Base-by-base conservation (phyloP, 2,113 vertebrate species). In the Pygoscelis antarcticus region DNA sequence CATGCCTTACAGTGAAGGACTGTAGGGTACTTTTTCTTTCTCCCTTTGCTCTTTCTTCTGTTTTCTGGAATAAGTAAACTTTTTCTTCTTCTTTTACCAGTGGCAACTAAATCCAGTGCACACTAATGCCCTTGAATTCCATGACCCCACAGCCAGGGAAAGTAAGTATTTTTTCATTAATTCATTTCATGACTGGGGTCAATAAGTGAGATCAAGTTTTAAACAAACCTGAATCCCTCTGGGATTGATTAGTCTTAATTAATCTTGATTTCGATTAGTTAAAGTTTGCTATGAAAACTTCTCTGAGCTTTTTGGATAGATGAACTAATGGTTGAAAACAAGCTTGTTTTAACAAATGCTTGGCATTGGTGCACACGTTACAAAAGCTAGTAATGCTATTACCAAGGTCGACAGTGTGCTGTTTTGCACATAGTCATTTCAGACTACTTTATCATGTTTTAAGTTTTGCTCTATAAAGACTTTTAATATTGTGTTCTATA, bases 61-160 rank as follows among this genome's bases (percentile, higher is more conserved):
- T 83, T 42, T 91, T 86, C 66, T 74, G 22, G 21, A 81, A 49
- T 27, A 72, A 80, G 38, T 81, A 42, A 80, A 66, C 5, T 1
- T 79, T 83, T 78, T 88, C 75, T 44, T 96, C 75, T 97, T 93
- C 86, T 83, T 97, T 93, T 95, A 92, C 88, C 97, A 99, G 99
- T 99, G 99, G 99, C 99, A 99, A 94, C 96, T 94, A 91, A 98
- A 96, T 82, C 98, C 98, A 14, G 79, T 96, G n/a, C 84, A 90
- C 60, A 18, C 32, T 87, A 94, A 94, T 64, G 58, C 83, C 30
- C 47, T 97, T 81, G 97, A 98, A 79, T 93, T 97, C 87, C 94
- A 54, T 57, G 94, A 97, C 18, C 46, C 95, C 81, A 87, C 93
- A 89, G 90, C 91, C 80, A 97, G 93, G 79, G 96, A 98, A 96